These are phyloP conservation scores for Atlantisia rogersi DNA, from an alignment of 2,113 vertebrate genomes.

Conservation along the genomic window DNA sequence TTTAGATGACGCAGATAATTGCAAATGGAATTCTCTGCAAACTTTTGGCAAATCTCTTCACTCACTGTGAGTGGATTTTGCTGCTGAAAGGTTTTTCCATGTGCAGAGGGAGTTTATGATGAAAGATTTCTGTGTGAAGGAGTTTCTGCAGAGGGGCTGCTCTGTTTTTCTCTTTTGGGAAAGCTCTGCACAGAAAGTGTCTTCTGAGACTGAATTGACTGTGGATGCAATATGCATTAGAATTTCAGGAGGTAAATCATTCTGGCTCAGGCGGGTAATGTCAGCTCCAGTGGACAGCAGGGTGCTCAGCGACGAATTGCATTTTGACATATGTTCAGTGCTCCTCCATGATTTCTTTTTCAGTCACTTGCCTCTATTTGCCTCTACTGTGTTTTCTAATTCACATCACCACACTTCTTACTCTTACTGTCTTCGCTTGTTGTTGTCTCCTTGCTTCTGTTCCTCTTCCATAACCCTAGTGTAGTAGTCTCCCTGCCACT, in stretches of 20 bases:
- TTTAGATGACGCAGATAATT: constrained; percentile 15
- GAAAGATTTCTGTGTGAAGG: constrained; percentile 3
- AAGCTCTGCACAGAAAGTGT: neutral
- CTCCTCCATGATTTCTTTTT: constrained; percentile 6
- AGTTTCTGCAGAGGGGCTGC: neutral
- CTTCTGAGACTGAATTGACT: neutral
- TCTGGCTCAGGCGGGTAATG: neutral
- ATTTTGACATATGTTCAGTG: neutral
- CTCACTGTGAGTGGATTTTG: neutral
- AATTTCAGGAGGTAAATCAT: constrained; percentile 15
- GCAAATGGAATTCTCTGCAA: constrained; percentile 10
- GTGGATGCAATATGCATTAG: neutral
- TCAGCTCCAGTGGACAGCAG: neutral
- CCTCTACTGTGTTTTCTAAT: neutral
- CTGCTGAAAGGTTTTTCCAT: constrained; percentile 18
- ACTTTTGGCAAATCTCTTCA: neutral
- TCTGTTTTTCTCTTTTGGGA: neutral
- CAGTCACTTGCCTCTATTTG: neutral
- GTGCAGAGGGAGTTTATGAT: neutral
- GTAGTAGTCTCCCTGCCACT: neutral
- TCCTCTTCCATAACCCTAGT: neutral
- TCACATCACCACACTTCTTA: neutral
- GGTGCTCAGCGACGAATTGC: neutral
- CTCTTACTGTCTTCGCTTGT: accelerated
- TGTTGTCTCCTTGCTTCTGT: neutral